These are phyloP conservation scores for Notoglanidium macrostoma DNA, from an alignment of 2,797 vertebrate species.

Conservation along the genomic window DNA sequence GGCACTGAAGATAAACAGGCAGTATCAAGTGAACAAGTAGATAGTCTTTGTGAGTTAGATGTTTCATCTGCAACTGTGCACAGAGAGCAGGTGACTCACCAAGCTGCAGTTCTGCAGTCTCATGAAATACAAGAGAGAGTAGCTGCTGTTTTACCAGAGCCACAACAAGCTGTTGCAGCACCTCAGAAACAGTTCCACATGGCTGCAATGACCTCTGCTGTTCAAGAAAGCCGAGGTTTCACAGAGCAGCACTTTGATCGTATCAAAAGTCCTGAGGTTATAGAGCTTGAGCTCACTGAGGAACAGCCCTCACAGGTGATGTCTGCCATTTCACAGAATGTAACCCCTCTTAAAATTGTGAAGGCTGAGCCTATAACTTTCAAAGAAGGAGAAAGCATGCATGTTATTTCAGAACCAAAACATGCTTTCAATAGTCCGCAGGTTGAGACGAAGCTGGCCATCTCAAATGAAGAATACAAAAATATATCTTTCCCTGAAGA, in stretches of 20 bases:
- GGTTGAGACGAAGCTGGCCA: conserved; percentile 61
- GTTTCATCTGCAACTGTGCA: conserved; percentile 57
- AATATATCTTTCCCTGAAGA: conserved; percentile 56
- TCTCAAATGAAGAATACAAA: conserved; percentile 65
- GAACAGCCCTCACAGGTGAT: conserved; percentile 66
- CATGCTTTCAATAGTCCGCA: conserved; percentile 64
- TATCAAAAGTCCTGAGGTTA: conserved; percentile 72
- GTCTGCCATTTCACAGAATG: conserved; percentile 71
- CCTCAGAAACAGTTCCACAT: conserved; percentile 49
- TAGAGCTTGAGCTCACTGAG: conserved; percentile 60
- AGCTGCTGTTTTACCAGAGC: conserved; percentile 24
- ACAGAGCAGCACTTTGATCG: conserved; percentile 72
- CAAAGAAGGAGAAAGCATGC: conserved; percentile 47
- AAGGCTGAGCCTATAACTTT: conserved; percentile 58
- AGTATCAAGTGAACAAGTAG: conserved; percentile 57
- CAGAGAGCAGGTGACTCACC: conserved; percentile 57
- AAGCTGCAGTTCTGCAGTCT: conserved; percentile 56
- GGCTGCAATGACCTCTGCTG: conserved; percentile 52
- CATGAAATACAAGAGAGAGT: conserved; percentile 55
- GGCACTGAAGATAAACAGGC: conserved; percentile 58
- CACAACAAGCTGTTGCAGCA: conserved; percentile 34
- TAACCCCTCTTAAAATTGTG: conserved; percentile 64
- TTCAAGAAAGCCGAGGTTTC: conserved; percentile 64
- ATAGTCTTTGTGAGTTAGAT: conserved; percentile 46
- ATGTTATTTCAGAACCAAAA: conserved; percentile 62